Evolutionary conservation across 2,888 invertebrate genomes (phyloP).

Genomic region (Callinectes sapidus): DNA sequence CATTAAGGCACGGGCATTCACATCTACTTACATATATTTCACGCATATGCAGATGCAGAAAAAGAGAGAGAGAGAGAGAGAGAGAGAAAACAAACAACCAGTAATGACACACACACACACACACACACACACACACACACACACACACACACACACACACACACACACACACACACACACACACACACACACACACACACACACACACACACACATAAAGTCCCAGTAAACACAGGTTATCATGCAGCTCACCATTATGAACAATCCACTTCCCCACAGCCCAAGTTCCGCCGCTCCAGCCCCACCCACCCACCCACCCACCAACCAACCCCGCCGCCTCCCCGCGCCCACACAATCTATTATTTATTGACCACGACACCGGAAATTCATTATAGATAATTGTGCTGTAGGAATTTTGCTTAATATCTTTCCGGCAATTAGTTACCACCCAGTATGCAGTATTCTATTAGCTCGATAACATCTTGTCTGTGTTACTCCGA

Average conservation of each 20-base stretch:
- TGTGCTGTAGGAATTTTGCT: conserved; percentile 45
- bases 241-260: conserved; percentile 5
- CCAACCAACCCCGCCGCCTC: too few relatives aligned
- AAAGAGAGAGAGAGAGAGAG: neutral
- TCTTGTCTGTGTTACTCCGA: neutral
- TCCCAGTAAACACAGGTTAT: neutral
- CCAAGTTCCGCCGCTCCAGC: neutral
- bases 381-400: conserved; percentile 57
- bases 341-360: neutral
- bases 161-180: conserved; percentile 27
- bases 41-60: neutral
- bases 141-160: neutral
- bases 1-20: neutral
- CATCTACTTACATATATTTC: neutral
- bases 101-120: neutral
- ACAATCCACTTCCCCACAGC: conserved; percentile 6
- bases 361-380: conserved; percentile 9
- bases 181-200: conserved; percentile 34
- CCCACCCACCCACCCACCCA: neutral
- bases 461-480: conserved; percentile 48
- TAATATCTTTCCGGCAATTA: conserved; percentile 52
- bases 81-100: neutral
- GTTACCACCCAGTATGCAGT: neutral
- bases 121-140: conserved; percentile 15
- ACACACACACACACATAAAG: conserved; percentile 8